These are phyloP conservation scores for Platerodrilus igneus DNA, from an alignment of 2,888 invertebrate species.

Conservation along the genomic window DNA sequence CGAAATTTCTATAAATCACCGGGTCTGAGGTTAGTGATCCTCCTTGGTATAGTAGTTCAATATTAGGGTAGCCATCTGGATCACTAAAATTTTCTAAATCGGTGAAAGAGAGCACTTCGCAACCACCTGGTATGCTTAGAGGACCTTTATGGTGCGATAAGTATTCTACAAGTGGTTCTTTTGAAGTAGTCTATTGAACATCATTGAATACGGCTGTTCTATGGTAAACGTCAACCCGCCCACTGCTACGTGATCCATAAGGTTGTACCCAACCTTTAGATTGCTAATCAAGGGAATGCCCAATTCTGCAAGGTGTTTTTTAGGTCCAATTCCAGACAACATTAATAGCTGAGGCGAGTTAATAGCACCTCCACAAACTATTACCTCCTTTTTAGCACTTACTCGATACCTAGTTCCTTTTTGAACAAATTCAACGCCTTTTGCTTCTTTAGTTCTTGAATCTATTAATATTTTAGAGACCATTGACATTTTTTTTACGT, in stretches of 20 bases:
- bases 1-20: slow-evolving; percentile 46
- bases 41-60: slow-evolving; percentile 60
- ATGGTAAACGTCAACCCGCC: slow-evolving; percentile 64
- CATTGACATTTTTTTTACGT: slow-evolving; percentile 50
- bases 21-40: slow-evolving; percentile 60
- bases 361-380: slow-evolving; percentile 61
- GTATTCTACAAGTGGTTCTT: slow-evolving; percentile 36
- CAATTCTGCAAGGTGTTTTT: slow-evolving; percentile 43
- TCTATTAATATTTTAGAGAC: slow-evolving; percentile 50
- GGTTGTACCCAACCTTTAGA: slow-evolving; percentile 51
- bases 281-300: slow-evolving; percentile 50
- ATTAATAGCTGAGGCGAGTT: slow-evolving; percentile 76
- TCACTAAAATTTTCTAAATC: slow-evolving; percentile 57
- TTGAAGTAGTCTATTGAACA: slow-evolving; percentile 37
- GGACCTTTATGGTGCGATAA: slow-evolving; percentile 48
- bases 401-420: slow-evolving; percentile 38
- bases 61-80: slow-evolving; percentile 59
- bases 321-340: slow-evolving; percentile 59
- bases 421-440: slow-evolving; percentile 48
- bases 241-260: slow-evolving; percentile 57
- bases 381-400: slow-evolving; percentile 54
- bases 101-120: slow-evolving; percentile 63
- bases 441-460: slow-evolving; percentile 42
- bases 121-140: slow-evolving; percentile 57
- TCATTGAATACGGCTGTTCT: slow-evolving; percentile 49